phyloP scores from a whole-genome alignment of 1,140 invertebrate genomes.

The Penaeus japonicus region DNA sequence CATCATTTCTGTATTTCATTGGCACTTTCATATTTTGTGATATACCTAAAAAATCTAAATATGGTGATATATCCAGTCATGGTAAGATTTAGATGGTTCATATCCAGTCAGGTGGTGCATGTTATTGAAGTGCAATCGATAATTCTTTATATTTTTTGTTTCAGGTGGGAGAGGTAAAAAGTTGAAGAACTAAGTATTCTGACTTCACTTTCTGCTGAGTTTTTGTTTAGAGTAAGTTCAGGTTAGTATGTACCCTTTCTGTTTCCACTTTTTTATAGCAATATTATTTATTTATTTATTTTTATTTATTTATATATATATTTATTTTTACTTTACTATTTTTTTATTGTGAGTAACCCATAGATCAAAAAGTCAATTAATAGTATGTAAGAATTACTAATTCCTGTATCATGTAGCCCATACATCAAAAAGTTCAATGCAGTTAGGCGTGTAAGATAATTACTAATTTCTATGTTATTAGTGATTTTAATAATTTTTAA shows the following conservation, averaged over 20 bases:
- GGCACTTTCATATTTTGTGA: no score
- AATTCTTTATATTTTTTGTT: not conserved
- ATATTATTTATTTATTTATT: not conserved
- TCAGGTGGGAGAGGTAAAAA: conserved; percentile 50
- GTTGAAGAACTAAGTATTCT: conserved; percentile 37
- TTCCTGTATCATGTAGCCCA: no score
- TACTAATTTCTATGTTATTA: no score
- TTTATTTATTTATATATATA: not conserved
- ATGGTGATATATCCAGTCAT: not conserved
- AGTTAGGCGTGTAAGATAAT: no score
- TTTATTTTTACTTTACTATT: not conserved
- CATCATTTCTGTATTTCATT: no score
- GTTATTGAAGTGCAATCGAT: not conserved
- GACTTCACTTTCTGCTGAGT: conserved; percentile 42
- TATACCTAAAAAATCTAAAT: no score
- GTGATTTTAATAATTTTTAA: no score
- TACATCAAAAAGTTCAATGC: not conserved
- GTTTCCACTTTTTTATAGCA: no score
- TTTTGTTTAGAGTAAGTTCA: conserved; percentile 45
- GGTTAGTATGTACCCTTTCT: conserved; percentile 11
- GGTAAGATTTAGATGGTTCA: not conserved
- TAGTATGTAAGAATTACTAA: not conserved
- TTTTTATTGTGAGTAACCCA: not conserved
- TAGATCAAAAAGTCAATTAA: not conserved
- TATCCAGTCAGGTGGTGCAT: not conserved